Conservation (phyloP, 1,140 invertebrate genomes). For the Eriosoma lanigerum region DNA sequence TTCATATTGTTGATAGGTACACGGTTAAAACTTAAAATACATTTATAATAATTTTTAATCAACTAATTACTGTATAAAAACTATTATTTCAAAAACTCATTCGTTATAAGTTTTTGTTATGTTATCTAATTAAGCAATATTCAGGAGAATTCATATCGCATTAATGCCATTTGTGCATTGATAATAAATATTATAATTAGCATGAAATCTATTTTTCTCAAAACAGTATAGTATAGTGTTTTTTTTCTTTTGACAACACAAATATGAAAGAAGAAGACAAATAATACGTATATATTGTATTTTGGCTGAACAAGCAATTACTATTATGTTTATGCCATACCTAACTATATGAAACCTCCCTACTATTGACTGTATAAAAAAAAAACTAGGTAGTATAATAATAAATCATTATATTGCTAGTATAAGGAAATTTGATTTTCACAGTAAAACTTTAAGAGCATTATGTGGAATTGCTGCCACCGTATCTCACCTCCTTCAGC, state of each 20-base stretch:
- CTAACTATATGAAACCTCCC: too few relatives aligned
- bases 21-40: neutral
- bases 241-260: neutral
- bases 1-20: neutral
- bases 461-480: neutral
- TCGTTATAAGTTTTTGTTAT: neutral
- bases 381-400: neutral
- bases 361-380: too few relatives aligned
- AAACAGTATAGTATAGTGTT: neutral
- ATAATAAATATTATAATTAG: neutral
- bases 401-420: too few relatives aligned
- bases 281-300: neutral
- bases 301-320: too few relatives aligned
- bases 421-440: neutral
- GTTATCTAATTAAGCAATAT: constrained; percentile 8
- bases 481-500: too few relatives aligned
- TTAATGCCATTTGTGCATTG: too few relatives aligned
- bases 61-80: neutral
- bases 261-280: neutral
- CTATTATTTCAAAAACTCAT: neutral
- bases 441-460: neutral
- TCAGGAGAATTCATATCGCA: neutral
- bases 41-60: neutral
- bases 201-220: neutral
- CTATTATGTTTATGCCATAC: too few relatives aligned